Percentiles rank a stretch among this genome's conserved stretches.
These are phyloP conservation scores for Aphelocoma californica DNA, from an alignment of 2,797 vertebrate genomes.

Conservation along the genomic window DNA sequence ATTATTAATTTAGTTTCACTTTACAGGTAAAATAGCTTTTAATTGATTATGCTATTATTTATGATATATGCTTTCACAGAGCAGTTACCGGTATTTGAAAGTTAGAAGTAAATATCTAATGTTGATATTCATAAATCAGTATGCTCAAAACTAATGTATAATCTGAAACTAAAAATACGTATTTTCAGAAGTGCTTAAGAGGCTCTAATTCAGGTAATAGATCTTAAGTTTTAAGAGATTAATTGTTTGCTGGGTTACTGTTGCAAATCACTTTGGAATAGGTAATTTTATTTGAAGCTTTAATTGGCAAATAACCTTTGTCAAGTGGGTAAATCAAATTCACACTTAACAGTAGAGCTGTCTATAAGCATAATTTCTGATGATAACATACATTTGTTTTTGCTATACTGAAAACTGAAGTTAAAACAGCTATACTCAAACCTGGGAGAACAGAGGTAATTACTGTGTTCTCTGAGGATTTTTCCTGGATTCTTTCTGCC, in stretches of 20 bases:
- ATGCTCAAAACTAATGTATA: background rate
- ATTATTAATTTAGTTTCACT: conserved; percentile 67
- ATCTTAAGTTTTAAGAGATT: background rate
- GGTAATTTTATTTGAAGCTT: background rate
- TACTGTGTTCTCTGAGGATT: background rate
- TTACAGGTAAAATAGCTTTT: conserved; percentile 37
- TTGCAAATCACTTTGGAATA: background rate
- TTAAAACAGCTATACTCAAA: background rate
- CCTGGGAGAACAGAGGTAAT: background rate
- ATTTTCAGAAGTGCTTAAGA: background rate
- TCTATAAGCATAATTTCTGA: background rate
- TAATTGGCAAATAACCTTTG: background rate
- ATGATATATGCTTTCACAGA: background rate
- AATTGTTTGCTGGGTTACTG: background rate
- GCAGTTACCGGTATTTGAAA: conserved; percentile 34
- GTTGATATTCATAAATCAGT: conserved; percentile 7
- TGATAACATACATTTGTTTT: background rate
- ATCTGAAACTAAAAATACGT: conserved; percentile 28
- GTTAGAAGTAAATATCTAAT: conserved; percentile 56
- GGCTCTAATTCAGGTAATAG: background rate
- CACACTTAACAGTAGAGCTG: background rate
- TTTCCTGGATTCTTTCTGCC: background rate
- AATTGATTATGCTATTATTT: conserved; percentile 28
- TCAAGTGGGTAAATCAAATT: background rate
- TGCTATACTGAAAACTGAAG: background rate